Evolutionary conservation across 2,797 vertebrate genomes (phyloP), one percentile per base, ranked within the genome.

Genomic region (Tokudaia muenninki): DNA sequence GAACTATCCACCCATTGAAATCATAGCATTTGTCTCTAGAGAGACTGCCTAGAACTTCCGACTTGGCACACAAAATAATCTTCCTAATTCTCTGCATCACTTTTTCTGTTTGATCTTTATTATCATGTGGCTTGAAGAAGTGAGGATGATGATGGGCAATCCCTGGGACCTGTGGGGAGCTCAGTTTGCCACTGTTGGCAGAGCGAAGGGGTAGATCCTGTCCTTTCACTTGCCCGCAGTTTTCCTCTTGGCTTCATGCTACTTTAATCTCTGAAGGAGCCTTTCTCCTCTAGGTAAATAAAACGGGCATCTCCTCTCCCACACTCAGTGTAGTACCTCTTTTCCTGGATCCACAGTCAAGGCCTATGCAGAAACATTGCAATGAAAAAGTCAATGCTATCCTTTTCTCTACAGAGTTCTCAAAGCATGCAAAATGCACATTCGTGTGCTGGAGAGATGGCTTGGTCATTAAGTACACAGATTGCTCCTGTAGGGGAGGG

Each of bases 351-450:
- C 47, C 34, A 37, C 80, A 90, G 21, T 61, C 78, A 95, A 72
- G 14, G 1, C 29, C 12, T 41, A 12, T 74, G 52, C 44, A 72
- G 91, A 96, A 90, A n/a, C 41, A 44, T 12, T 92, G 55, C 93
- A 93, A 97, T 86, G 83, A 97, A 96, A 98, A 98, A 97, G 94
- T 96, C 52, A 83, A 67, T 6, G 72, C 6, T 63, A 74, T 86
- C 89, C 14, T 88, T 93, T 98, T 92, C 93, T 94, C 75, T 97
- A 95, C 93, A 95, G 94, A 97, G 86, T 97, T 98, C 98, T 97
- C 92, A 95, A 98, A 97, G 96, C 96, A 97, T 93, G 98, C 86
- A 97, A 96, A 98, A 97, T 96, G 98, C 96, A 97, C n/a, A 63
- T 97, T 98, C 90, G 6, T 72, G 83, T 50, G 61, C 82, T 65